phyloP scores from a whole-genome alignment of 2,797 vertebrate genomes.

The Scolopax rusticola region DNA sequence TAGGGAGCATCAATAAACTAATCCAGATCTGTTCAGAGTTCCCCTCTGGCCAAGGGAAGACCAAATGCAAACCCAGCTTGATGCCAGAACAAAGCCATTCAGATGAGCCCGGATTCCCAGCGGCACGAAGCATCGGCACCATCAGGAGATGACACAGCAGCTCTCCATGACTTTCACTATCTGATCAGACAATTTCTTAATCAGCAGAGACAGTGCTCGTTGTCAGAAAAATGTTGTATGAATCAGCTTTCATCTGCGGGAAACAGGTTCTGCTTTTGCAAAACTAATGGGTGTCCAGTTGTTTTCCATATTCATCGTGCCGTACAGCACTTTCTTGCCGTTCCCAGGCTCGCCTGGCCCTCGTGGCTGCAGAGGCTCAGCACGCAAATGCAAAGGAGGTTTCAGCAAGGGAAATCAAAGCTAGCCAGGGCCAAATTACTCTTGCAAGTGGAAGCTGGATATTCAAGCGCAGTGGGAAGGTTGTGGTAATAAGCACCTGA shows the following conservation, averaged over 20 bases:
- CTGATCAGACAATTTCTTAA: conserved; percentile 58
- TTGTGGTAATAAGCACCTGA: background rate
- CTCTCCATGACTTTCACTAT: conserved; percentile 28
- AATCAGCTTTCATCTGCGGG: conserved; percentile 17
- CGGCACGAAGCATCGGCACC: background rate
- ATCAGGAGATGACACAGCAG: conserved; percentile 19
- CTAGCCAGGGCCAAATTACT: background rate
- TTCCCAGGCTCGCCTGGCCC: conserved; percentile 20
- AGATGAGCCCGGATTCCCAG: background rate
- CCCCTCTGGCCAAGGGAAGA: background rate
- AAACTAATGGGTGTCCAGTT: conserved; percentile 22
- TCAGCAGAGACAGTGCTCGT: conserved; percentile 31
- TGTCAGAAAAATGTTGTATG: background rate
- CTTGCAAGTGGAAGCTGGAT: background rate
- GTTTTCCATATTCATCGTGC: background rate
- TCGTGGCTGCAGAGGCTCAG: background rate
- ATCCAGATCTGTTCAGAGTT: background rate
- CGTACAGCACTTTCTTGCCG: background rate
- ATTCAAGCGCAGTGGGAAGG: background rate
- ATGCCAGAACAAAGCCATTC: conserved; percentile 39
- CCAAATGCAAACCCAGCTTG: background rate
- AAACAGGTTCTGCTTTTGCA: conserved; percentile 61
- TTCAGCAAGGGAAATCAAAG: conserved; percentile 31
- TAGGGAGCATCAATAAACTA: background rate
- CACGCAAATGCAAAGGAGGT: background rate